Conservation (phyloP, 2,888 invertebrate species). For the Muscina levida region DNA sequence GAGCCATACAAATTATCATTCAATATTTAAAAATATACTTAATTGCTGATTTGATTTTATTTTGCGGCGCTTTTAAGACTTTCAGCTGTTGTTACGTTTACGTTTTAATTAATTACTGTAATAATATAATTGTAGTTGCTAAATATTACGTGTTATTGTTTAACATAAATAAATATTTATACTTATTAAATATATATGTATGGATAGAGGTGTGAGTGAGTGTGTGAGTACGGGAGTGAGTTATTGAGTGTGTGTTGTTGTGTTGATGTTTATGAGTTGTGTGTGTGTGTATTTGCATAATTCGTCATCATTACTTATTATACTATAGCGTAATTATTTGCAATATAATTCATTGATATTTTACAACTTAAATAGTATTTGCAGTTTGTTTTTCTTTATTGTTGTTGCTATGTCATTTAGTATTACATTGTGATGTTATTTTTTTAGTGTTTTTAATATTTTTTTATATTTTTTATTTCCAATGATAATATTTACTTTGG, state of each 20-base stretch:
- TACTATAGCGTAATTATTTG: conserved; percentile 22
- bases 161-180: conserved; percentile 21
- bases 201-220: neutral
- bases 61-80: neutral
- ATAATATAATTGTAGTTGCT: conserved; percentile 36
- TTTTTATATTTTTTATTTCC: conserved; percentile 20
- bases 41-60: neutral
- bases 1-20: conserved; percentile 17
- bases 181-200: conserved; percentile 10
- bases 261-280: no score
- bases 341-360: conserved; percentile 47
- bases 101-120: conserved; percentile 45
- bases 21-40: conserved; percentile 38
- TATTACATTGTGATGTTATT: no score
- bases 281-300: conserved; percentile 6
- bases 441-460: conserved; percentile 36
- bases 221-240: no score
- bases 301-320: conserved; percentile 10
- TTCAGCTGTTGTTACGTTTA: neutral
- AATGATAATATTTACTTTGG: conserved; percentile 22
- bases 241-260: no score
- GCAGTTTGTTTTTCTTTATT: conserved; percentile 11
- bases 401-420: no score
- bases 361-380: conserved; percentile 54
- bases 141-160: conserved; percentile 26